These are phyloP conservation scores for Prunella strophiata DNA, from an alignment of 2,797 vertebrate species.

Conservation along the genomic window DNA sequence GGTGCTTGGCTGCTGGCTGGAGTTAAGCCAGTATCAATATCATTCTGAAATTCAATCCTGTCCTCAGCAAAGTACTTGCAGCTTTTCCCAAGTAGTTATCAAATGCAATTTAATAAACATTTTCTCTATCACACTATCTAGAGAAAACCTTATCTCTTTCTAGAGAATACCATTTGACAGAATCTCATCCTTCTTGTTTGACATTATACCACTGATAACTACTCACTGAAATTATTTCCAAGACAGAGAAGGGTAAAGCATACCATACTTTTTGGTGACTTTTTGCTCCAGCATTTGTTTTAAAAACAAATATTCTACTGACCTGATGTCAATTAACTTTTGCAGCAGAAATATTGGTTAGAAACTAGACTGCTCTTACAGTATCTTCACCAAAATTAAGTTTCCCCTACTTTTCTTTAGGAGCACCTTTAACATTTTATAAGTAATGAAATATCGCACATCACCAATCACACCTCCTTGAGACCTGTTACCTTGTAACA, in stretches of 20 bases:
- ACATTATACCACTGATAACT: background rate
- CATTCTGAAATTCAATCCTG: background rate
- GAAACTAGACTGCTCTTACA: background rate
- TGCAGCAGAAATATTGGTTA: background rate
- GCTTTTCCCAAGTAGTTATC: background rate
- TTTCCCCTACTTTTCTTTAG: background rate
- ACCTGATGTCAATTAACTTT: background rate
- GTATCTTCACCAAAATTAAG: background rate
- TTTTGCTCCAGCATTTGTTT: background rate
- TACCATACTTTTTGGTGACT: background rate
- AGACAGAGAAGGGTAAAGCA: background rate
- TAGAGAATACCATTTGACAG: background rate
- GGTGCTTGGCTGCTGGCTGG: background rate
- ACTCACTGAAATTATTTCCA: background rate
- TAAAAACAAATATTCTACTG: background rate
- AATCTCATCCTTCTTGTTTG: conserved; percentile 10
- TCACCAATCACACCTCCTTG: background rate
- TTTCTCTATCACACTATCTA: background rate
- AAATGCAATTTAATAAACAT: conserved; percentile 22
- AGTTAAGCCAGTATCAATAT: background rate
- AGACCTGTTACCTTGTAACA: background rate
- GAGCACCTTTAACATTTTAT: background rate
- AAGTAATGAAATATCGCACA: background rate
- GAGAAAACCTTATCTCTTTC: background rate
- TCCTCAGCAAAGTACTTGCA: background rate